Evolutionary conservation across 2,113 vertebrate species (phyloP).

Genomic region (Rhineura floridana): DNA sequence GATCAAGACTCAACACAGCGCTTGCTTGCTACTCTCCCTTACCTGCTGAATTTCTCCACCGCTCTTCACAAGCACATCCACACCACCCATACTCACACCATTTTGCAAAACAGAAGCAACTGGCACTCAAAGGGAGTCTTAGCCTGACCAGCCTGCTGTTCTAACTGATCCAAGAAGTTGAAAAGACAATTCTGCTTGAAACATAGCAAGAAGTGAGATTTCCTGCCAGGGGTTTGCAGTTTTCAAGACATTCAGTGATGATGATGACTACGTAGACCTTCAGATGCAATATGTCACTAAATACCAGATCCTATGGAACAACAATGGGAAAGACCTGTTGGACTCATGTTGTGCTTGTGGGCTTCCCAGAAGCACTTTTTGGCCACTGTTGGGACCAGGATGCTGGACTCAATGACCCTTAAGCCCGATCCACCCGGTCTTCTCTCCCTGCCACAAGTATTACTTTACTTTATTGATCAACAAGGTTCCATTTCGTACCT

Average conservation of each 20-base stretch:
- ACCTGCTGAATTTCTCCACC: not conserved
- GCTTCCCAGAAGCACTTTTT: too few species aligned
- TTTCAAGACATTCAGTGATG: not conserved
- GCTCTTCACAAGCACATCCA: not conserved
- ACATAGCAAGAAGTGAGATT: not conserved
- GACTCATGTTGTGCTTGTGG: too few species aligned
- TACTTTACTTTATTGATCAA: not conserved
- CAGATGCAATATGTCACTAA: not conserved
- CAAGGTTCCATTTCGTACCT: not conserved
- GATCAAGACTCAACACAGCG: not conserved
- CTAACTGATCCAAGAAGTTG: not conserved
- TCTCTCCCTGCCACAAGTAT: not conserved
- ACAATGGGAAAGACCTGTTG: too few species aligned
- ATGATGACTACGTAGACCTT: not conserved
- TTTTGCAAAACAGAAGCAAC: not conserved
- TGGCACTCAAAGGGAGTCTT: not conserved
- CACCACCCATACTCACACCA: not conserved
- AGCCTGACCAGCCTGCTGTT: not conserved
- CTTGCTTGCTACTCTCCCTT: not conserved
- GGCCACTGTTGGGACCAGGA: too few species aligned
- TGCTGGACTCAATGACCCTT: not conserved
- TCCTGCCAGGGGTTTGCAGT: not conserved
- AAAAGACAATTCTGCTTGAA: not conserved
- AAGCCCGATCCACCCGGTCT: not conserved
- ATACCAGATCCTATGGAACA: too few species aligned